Evolutionary conservation across 2,888 invertebrate species (phyloP), one percentile per base, ranked within the genome.

Genomic region (Ennomos quercinarius): DNA sequence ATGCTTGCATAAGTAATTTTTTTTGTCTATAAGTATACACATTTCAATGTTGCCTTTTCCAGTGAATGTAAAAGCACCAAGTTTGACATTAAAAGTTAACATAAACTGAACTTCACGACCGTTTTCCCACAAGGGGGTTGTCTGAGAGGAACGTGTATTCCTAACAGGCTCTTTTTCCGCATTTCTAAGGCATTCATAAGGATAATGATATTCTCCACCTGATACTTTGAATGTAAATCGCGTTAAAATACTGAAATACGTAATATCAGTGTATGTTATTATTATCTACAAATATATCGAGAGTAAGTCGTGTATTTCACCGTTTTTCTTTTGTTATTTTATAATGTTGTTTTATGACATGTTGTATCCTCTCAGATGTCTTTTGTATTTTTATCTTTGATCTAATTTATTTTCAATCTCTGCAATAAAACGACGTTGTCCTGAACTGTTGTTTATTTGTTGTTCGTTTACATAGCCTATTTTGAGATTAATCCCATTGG

Each of bases 401-500:
- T 67, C 62, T 58, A 61, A 48, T 61, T 62, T 64, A 65, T 67
- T 63, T 64, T 57, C 52, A 58, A 66, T 64, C 59, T 53, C 42
- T 56, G 44, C 46, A 58, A 57, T 65, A 54, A 68, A 58, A 64
- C 36, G 61, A 61, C 54, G 56, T 54, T 62, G 65, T 57, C 67
- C 68, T 69, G 71, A 74, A 71, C 71, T 61, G 64, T 66, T 61
- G 64, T 66, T 61, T 67, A 50, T 64, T 67, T 66, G 57, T 67
- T 67, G 63, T 66, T 66, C 63, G 53, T 67, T 63, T 66, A 70
- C 67, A 64, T 70, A 70, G 58, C 65, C 66, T 67, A 70, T 68
- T 70, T 72, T 61, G 64, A 70, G 70, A 60, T 72, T 70, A 70
- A 63, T 67, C 66, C 66, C 63, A 61, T 67, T 70, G 71, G 64